phyloP scores from a whole-genome alignment of 2,797 vertebrate species.

The Lates japonicus region DNA sequence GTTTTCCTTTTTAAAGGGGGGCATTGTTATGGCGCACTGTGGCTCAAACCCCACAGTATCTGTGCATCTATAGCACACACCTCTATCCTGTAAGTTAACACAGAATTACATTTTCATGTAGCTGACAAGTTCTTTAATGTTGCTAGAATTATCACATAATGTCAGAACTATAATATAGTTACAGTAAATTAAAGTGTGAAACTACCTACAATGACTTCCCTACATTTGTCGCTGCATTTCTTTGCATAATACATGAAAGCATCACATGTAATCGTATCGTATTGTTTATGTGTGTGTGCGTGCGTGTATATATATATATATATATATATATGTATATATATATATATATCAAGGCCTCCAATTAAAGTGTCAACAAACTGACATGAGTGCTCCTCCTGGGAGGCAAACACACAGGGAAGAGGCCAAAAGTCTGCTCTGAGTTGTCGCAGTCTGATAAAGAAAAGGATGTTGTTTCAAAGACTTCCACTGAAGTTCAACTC shows the following conservation, averaged over 20 bases:
- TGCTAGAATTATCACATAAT: neutral
- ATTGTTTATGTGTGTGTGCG: no score
- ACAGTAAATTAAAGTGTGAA: neutral
- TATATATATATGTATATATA: no score
- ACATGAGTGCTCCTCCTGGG: conserved; percentile 14
- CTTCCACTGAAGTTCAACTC: conserved; percentile 39
- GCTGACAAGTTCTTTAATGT: no score
- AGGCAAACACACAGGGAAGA: conserved; percentile 17
- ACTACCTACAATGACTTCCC: no score
- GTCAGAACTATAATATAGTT: neutral
- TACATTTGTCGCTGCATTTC: neutral
- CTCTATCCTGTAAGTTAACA: neutral
- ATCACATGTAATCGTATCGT: no score
- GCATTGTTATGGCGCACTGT: no score
- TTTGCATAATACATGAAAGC: neutral
- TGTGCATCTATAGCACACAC: neutral
- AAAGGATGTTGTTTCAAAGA: conserved; percentile 44
- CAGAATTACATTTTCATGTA: neutral
- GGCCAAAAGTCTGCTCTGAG: neutral
- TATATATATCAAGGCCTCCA: conserved; percentile 32
- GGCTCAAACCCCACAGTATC: neutral
- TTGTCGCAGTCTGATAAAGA: conserved; percentile 8
- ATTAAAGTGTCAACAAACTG: conserved; percentile 64
- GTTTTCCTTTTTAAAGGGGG: neutral
- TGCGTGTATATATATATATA: no score